Base-by-base conservation (phyloP, 2,113 vertebrate species). In the Haemorhous mexicanus region DNA sequence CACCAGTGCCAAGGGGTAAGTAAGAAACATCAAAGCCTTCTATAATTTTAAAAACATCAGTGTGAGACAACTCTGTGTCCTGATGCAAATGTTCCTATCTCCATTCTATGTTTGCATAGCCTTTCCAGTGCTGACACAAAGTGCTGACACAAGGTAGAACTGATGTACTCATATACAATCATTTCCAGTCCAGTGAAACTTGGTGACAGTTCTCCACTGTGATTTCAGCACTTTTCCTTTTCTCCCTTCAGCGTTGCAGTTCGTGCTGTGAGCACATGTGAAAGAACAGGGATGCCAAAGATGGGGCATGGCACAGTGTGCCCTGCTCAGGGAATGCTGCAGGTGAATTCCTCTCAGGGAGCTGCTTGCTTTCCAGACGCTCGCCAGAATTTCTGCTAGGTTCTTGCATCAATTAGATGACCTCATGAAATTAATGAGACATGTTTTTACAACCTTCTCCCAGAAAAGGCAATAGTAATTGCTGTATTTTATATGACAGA, bases 291-390 rank as follows among this genome's bases (percentile, higher is more conserved):
- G 63, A 17, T 7, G 4, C 20, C 26, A 55, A 73, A 56, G 14
- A 58, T 15, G 7, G 33, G 9, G 7, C 6, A 0, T 0, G 13
- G 24, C 56, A 22, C 1, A 9, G 20, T 0, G 0, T 39, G 9
- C 7, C 20, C 13, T 20, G 5, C 43, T 79, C 1, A 2, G 30
- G 47, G 39, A 26, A 3, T 11, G 3, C 66, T 76, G 27, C 56
- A 69, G 32, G 7, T 53, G 8, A 9, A 55, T 68, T 63, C 15
- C 27, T 49, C 35, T n/a, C 27, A 9, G 19, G 35, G 33, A 88
- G 33, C 32, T 94, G 16, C 44, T 41, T 5, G 4, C 22, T 37
- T 91, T 78, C 49, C 63, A 70, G 6, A 9, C 76, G 44, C 44
- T 59, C 0, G 1, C 33, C 52, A 33, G 69, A 92, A 74, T 70